Conservation (phyloP, 2,888 invertebrate genomes). For the Trimorus sp. region DNA sequence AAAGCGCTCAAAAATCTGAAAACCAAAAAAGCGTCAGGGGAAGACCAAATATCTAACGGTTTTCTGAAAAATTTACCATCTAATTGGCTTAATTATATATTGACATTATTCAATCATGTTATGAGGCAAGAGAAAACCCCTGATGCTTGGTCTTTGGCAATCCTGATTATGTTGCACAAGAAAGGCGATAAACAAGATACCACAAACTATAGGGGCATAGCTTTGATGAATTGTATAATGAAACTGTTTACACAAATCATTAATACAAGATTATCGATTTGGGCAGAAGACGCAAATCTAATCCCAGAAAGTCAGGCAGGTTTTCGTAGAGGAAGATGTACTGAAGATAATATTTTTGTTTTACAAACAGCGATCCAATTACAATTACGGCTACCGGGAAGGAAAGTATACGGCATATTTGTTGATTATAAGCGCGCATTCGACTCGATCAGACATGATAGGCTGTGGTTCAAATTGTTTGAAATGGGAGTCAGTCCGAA, state of each 20-base stretch:
- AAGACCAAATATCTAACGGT: constrained; percentile 18
- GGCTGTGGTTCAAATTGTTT: neutral
- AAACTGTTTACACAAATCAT: constrained; percentile 17
- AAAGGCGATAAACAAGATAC: constrained; percentile 7
- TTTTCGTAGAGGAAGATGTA: neutral
- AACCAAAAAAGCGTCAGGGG: constrained; percentile 1
- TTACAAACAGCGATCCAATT: neutral
- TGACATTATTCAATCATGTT: constrained; percentile 2
- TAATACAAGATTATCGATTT: neutral
- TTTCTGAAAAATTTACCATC: constrained; percentile 16
- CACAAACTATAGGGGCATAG: constrained; percentile 14
- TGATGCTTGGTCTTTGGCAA: neutral
- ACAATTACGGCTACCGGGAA: neutral
- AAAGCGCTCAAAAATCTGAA: neutral
- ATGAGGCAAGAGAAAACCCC: neutral
- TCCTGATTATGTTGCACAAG: constrained; percentile 1
- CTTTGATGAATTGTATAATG: constrained; percentile 12
- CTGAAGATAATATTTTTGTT: constrained; percentile 3
- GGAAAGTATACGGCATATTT: neutral
- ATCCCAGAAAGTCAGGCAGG: neutral
- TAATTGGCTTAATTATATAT: constrained; percentile 17
- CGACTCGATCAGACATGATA: neutral
- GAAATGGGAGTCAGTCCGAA: neutral
- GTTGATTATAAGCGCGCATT: constrained; percentile 9
- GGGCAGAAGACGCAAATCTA: neutral